Conservation (phyloP, 2,113 vertebrate genomes). For the Mellivora capensis region DNA sequence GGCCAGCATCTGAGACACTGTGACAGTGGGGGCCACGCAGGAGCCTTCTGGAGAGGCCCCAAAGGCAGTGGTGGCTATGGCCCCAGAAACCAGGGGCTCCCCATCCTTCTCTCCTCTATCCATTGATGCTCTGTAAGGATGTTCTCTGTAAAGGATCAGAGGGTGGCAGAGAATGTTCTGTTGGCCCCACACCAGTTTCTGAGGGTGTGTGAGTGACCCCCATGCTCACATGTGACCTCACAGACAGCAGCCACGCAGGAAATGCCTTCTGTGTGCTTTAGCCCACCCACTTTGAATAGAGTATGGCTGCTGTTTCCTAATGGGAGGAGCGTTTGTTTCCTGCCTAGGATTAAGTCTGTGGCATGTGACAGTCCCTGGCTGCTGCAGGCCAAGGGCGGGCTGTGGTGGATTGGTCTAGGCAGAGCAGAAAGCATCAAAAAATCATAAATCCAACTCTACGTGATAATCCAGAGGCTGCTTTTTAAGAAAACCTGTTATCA, state of each 20-base stretch:
- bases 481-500: neutral
- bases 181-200: neutral
- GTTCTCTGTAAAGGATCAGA: neutral
- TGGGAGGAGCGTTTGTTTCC: accelerated
- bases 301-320: neutral
- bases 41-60: neutral
- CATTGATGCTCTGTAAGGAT: neutral
- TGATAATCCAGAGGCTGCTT: neutral
- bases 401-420: neutral
- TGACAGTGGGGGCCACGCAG: neutral
- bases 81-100: neutral
- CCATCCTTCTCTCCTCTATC: too few species aligned
- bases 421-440: neutral
- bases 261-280: too few species aligned
- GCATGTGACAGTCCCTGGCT: accelerated
- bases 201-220: accelerated
- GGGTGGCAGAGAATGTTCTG: neutral
- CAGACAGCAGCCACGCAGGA: neutral
- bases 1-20: neutral
- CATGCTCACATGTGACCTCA: accelerated
- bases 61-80: neutral
- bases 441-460: neutral
- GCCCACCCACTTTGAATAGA: neutral
- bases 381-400: neutral
- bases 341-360: neutral